Percentiles rank a stretch among this genome's conserved stretches.
phyloP scores from a whole-genome alignment of 2,797 vertebrate genomes.

The Tangara arthus region DNA sequence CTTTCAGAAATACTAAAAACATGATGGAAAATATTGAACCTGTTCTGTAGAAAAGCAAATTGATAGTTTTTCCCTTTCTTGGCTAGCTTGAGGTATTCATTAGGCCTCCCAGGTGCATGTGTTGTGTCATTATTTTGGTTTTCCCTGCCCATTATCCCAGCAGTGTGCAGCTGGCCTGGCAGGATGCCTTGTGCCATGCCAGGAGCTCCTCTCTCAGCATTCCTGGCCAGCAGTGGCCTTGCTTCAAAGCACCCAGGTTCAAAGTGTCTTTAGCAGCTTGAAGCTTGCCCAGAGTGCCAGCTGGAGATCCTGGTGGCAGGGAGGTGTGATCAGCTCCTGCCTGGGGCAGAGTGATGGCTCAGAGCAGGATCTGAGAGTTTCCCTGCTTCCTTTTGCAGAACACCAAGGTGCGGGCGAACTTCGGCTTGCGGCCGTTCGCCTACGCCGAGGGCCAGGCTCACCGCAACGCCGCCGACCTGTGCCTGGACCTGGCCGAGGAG shows the following conservation, averaged over 20 bases:
- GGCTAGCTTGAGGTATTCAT: not conserved
- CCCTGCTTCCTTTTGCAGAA: constrained; percentile 77
- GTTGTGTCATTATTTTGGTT: not conserved
- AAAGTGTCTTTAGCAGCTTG: not conserved
- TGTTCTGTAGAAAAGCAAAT: not conserved
- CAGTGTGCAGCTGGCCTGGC: not conserved
- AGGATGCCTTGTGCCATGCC: not conserved
- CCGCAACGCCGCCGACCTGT: constrained; percentile 94
- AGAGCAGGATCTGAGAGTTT: not conserved
- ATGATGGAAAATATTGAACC: not conserved
- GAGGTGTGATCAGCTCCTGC: not conserved
- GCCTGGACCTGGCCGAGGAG: constrained; percentile 94
- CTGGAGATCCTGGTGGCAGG: not conserved
- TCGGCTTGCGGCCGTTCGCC: constrained; percentile 90
- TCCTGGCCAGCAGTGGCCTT: not conserved
- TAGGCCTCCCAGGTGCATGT: not conserved
- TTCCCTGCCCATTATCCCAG: not conserved
- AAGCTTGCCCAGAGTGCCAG: not conserved
- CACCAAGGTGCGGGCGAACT: constrained; percentile 96
- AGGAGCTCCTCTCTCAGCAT: not conserved
- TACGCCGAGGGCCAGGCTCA: constrained; percentile 96
- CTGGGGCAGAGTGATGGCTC: not conserved
- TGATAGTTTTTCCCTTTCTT: not conserved
- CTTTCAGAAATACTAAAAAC: not conserved
- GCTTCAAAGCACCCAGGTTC: not conserved